Evolutionary conservation across 2,113 vertebrate genomes (phyloP), one percentile per base, ranked within the genome.

Genomic region (Corythoichthys haematopterus): DNA sequence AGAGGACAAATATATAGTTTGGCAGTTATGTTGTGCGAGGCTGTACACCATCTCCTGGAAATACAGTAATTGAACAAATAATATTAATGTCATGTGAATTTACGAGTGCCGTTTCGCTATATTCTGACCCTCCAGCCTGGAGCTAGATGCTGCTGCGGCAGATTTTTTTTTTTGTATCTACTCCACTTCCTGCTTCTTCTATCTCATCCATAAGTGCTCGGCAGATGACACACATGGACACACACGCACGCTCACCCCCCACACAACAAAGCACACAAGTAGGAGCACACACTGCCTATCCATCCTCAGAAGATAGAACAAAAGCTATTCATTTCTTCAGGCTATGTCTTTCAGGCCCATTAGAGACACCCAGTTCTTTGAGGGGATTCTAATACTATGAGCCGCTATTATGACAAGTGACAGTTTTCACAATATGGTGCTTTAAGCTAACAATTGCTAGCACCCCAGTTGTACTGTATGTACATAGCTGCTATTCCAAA

Each of bases 251-350:
- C 20, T 28, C 20, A 28, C 20, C 20, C 20, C 20, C 20, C 61
- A 52, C 55, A 51, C 69, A 59, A 51, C 43, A 15, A 60, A 48
- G 45, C 43, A 57, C 45, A 63, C 59, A 67, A 46, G 36, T 65
- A 46, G 5, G 45, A 20, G 69, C 68, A 76, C 63, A 60, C 70
- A 64, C 68, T 71, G 72, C 72, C 71, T 57, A 77, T 79, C 73
- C 73, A 82, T 77, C 78, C 76, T 84, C 71, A 71, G 69, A 85
- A 66, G 79, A 77, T 85, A 73, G 69, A 88, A 86, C 84, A 87
- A 90, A 90, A 85, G 84, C 84, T 73, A 80, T 85, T 89, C 83
- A 86, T 87, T 80, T 82, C 80, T 85, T 85, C 75, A 76, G 72
- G 71, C 78, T 80, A 68, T 37, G 71, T 78, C 80, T 86, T 80